phyloP scores from a whole-genome alignment of 35 echinoderm and acorn worm species.

The Heliocidaris erythrogramma region DNA sequence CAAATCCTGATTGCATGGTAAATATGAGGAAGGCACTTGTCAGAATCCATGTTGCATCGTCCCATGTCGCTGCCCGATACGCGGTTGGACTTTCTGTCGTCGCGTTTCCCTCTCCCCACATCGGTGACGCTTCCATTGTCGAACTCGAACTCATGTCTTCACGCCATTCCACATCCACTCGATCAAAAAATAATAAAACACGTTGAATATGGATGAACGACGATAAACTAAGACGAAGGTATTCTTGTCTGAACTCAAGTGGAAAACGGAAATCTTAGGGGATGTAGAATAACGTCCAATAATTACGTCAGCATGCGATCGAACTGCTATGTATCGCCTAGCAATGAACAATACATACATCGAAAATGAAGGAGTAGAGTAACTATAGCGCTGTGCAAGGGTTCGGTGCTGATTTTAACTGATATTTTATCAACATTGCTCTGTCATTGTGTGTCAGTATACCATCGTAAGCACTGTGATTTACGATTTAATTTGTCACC shows the following conservation, averaged over 20 bases:
- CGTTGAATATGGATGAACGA: background rate
- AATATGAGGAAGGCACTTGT: slow-evolving; percentile 98
- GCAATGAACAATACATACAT: background rate
- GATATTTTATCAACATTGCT: background rate
- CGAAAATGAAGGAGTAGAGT: background rate
- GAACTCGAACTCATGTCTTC: background rate
- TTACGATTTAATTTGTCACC: background rate
- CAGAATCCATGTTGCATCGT: slow-evolving; percentile 96
- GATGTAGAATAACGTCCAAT: background rate
- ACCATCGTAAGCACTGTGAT: background rate
- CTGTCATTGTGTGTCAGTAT: background rate
- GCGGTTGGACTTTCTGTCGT: slow-evolving; percentile 11
- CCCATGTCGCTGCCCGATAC: slow-evolving; percentile 59
- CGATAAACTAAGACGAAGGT: background rate
- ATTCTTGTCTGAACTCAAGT: background rate
- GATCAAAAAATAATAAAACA: background rate
- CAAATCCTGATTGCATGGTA: slow-evolving; percentile 98
- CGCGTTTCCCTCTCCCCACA: background rate
- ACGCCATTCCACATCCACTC: background rate
- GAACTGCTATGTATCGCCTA: background rate
- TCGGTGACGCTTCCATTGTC: background rate
- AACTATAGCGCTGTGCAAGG: background rate
- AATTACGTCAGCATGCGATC: background rate
- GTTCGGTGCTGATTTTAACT: background rate
- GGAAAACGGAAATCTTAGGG: background rate